Percentiles rank a stretch among this genome's conserved stretches.
Conservation (phyloP, 2,113 vertebrate genomes). For the Calonectris borealis region DNA sequence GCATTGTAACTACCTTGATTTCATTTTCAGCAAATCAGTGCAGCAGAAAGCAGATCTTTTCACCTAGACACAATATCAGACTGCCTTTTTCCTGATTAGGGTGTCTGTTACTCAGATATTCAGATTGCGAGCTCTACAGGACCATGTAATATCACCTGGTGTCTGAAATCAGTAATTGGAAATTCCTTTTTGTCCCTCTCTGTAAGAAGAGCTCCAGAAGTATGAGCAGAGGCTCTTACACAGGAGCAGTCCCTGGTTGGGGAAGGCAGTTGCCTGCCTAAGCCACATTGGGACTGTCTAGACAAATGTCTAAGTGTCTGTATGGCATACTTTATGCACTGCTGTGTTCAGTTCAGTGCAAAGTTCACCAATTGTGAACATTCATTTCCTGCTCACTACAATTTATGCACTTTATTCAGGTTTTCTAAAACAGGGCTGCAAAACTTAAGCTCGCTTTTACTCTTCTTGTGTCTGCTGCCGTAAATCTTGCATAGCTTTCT, state of each 20-base stretch:
- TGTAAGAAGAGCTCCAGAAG: neutral
- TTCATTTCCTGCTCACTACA: neutral
- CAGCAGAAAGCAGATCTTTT: neutral
- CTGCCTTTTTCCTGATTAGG: neutral
- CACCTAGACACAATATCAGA: neutral
- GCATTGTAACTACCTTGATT: neutral
- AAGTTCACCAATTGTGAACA: neutral
- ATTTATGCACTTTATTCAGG: neutral
- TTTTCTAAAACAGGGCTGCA: neutral
- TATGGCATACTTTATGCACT: neutral
- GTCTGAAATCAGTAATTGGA: neutral
- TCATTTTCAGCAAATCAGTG: neutral
- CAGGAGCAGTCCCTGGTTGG: neutral
- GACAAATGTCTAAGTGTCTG: neutral
- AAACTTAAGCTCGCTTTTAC: neutral
- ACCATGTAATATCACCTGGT: neutral
- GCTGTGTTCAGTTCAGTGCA: neutral
- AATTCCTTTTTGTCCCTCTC: neutral
- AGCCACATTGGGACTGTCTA: neutral
- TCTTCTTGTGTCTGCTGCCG: neutral
- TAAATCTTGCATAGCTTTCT: conserved; percentile 8
- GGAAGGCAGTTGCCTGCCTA: neutral
- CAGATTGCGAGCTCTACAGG: neutral
- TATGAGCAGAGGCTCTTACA: neutral
- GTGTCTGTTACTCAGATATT: neutral